Percentiles rank a stretch among this genome's conserved stretches.
Evolutionary conservation across 2,888 invertebrate genomes (phyloP).

Genomic region (Troides aeacus): DNA sequence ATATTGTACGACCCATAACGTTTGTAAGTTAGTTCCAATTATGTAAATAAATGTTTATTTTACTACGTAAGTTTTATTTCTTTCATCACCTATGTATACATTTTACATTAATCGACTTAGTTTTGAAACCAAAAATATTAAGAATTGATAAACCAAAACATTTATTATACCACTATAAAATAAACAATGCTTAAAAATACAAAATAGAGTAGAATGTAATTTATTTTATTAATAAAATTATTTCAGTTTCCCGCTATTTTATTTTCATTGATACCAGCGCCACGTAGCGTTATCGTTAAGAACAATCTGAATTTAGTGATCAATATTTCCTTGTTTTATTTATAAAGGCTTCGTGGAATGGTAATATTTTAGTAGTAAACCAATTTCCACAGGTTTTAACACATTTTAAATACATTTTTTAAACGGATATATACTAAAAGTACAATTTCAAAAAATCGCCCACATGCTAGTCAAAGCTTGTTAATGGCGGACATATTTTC

Average conservation of each 20-base stretch:
- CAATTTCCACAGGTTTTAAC: slow-evolving; percentile 26
- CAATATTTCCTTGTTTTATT: slow-evolving; percentile 24
- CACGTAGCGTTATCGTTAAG: slow-evolving; percentile 44
- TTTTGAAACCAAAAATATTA: not conserved
- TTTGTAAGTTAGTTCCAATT: slow-evolving; percentile 50
- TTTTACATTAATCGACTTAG: not conserved
- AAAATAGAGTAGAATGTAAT: too few species aligned
- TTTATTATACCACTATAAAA: too few species aligned
- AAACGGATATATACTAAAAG: not conserved
- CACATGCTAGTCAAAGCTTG: slow-evolving; percentile 66
- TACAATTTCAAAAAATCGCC: slow-evolving; percentile 36
- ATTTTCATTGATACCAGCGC: slow-evolving; percentile 37
- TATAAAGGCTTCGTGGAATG: slow-evolving; percentile 1
- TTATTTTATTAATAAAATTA: slow-evolving; percentile 15
- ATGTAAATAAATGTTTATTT: slow-evolving; percentile 61
- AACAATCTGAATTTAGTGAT: slow-evolving; percentile 40
- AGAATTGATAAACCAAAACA: not conserved
- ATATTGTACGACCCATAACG: slow-evolving; percentile 30
- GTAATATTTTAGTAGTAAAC: not conserved
- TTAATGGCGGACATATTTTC: slow-evolving; percentile 58
- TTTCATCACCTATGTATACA: not conserved
- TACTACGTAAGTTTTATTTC: slow-evolving; percentile 40
- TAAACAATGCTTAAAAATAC: too few species aligned
- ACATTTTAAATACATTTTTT: slow-evolving; percentile 37
- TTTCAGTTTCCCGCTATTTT: slow-evolving; percentile 62